phyloP scores from a whole-genome alignment of 2,797 vertebrate species.

The Erpetoichthys calabaricus region DNA sequence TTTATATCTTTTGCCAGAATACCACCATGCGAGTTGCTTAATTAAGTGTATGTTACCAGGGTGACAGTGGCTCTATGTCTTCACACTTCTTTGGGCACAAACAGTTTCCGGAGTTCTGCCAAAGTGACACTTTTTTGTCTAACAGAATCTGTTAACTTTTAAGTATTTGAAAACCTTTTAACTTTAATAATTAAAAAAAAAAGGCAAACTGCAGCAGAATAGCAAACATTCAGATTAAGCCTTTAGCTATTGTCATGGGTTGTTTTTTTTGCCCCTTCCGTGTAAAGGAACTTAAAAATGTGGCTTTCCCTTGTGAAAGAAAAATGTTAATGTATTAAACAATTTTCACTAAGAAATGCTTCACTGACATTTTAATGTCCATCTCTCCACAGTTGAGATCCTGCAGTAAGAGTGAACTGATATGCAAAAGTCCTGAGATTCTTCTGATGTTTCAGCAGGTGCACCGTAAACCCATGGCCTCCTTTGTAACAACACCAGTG shows the following conservation, averaged over 20 bases:
- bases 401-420: conserved; percentile 94
- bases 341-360: conserved; percentile 10
- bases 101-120: too few species aligned
- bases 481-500: conserved; percentile 92
- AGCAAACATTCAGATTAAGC: too few species aligned
- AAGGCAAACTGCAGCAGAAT: too few species aligned
- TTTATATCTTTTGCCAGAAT: too few species aligned
- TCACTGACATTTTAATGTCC: conserved; percentile 4
- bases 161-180: too few species aligned
- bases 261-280: neutral
- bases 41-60: too few species aligned
- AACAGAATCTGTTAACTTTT: too few species aligned
- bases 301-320: conserved; percentile 1
- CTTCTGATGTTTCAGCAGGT: conserved; percentile 99
- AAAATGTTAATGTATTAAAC: conserved; percentile 11
- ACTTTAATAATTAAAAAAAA: too few species aligned
- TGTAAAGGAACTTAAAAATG: neutral
- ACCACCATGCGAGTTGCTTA: too few species aligned
- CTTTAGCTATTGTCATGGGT: neutral
- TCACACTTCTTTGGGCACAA: too few species aligned
- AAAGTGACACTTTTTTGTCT: too few species aligned
- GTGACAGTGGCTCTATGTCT: too few species aligned
- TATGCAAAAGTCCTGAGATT: conserved; percentile 92
- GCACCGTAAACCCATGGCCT: conserved; percentile 94
- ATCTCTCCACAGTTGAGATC: conserved; percentile 64